These are phyloP conservation scores for Scolanthus callimorphus DNA, from an alignment of 92 coral and sea anemone species.

Conservation along the genomic window DNA sequence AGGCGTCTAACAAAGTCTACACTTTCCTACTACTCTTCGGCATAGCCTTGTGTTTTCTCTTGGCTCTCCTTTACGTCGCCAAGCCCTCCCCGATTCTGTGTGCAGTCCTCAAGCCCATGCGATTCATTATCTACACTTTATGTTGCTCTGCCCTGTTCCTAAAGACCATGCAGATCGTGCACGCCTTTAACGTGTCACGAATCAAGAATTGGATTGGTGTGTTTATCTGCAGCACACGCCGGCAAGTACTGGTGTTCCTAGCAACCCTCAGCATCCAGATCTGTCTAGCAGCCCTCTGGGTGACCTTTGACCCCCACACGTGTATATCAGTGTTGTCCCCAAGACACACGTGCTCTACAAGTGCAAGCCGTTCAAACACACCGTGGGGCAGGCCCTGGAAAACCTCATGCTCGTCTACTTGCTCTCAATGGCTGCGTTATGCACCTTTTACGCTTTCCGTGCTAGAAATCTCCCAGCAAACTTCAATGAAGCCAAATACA, in stretches of 20 bases:
- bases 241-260: slow-evolving; percentile 32
- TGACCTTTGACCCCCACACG: slow-evolving; percentile 53
- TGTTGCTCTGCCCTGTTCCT: slow-evolving; percentile 49
- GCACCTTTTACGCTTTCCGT: slow-evolving; percentile 63
- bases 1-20: slow-evolving; percentile 52
- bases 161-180: slow-evolving; percentile 51
- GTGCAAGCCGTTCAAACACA: slow-evolving; percentile 36
- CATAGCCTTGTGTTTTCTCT: slow-evolving; percentile 28
- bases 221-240: slow-evolving; percentile 32
- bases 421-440: slow-evolving; percentile 37
- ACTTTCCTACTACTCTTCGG: slow-evolving; percentile 44
- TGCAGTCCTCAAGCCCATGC: slow-evolving; percentile 35
- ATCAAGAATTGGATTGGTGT: slow-evolving; percentile 33
- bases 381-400: slow-evolving; percentile 33
- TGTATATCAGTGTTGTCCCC: slow-evolving; percentile 24
- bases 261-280: slow-evolving; percentile 23
- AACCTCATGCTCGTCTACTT: slow-evolving; percentile 32
- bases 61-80: slow-evolving; percentile 30
- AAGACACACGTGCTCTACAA: slow-evolving; percentile 44
- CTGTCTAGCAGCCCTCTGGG: slow-evolving; percentile 32
- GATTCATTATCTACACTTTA: slow-evolving; percentile 44
- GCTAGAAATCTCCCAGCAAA: slow-evolving; percentile 64
- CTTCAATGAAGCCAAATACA: slow-evolving; percentile 67
- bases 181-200: slow-evolving; percentile 46
- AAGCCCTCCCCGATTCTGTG: slow-evolving; percentile 32